Base-by-base conservation (phyloP, 2,797 vertebrate genomes). In the Prionace glauca region DNA sequence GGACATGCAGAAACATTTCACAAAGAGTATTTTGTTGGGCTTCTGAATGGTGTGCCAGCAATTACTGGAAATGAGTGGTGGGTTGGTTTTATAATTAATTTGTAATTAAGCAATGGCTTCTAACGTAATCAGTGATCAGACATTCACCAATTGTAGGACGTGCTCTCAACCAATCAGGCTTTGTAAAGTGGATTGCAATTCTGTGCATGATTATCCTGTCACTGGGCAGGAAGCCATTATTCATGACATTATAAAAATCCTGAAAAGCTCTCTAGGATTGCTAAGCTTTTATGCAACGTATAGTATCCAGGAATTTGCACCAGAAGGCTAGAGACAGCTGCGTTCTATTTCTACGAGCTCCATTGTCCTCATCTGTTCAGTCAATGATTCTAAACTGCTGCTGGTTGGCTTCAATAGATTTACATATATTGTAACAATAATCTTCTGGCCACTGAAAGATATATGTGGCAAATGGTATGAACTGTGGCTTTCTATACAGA, bases 91-190 rank as follows among this genome's bases (percentile, higher is more conserved):
- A 50, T 96, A 69, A 69, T 69, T 18, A 69, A 18, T 69, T 69
- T 69, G 18, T 3, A 96, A 96, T 62, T 96, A 97, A 95, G 96
- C 96, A 95, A 96, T 96, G 96, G 96, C 96, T 97, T 96, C 92
- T 96, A 26, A 96, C 95, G 97, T 96, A 96, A 96, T 96, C 96
- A 96, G 74, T 96, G 95, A 96, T 96, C 96, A 96, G 96, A 96
- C 96, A 95, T 96, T 84, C 96, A 96, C 3, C 96, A 91, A 97
- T 77, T 95, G 94, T 96, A 95, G 69, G 96, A 95, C 96, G 88
- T 96, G 96, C 96, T 96, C 96, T 97, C 96, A 96, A 96, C 95
- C 96, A 97, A 97, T 96, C 96, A 96, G 26, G 96, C 81, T 94
- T 29, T 95, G 96, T 67, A 36, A 91, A 97, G 74, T 74, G 96